These are phyloP conservation scores for Poeciliopsis gracilis DNA, from an alignment of 2,797 vertebrate genomes.

Conservation along the genomic window DNA sequence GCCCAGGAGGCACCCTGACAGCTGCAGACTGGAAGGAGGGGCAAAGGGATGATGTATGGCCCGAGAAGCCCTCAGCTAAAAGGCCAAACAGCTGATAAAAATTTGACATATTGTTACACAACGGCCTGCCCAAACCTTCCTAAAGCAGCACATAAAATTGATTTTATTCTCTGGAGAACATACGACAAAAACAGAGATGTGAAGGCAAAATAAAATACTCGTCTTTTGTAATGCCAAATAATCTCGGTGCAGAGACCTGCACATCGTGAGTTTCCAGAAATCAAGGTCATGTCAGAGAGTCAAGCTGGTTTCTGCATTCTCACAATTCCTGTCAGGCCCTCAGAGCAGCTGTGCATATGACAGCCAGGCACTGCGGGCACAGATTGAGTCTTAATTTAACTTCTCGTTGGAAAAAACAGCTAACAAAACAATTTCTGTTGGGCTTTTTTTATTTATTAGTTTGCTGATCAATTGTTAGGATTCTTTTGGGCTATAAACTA, in stretches of 20 bases:
- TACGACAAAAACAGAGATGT: conserved; percentile 25
- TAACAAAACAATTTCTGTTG: not conserved
- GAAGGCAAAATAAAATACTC: conserved; percentile 37
- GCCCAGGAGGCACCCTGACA: conserved; percentile 58
- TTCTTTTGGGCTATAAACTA: not conserved
- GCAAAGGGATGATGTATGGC: conserved; percentile 43
- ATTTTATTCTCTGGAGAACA: conserved; percentile 52
- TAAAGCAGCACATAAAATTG: conserved; percentile 36
- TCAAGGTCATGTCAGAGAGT: conserved; percentile 43
- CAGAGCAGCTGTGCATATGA: conserved; percentile 2
- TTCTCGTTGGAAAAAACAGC: not conserved
- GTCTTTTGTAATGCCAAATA: conserved; percentile 36
- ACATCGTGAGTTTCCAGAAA: conserved; percentile 30
- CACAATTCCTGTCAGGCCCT: conserved; percentile 19
- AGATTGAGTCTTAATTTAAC: conserved; percentile 39
- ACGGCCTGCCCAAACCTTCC: conserved; percentile 15
- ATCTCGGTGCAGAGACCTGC: conserved; percentile 22
- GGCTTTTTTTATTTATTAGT: not conserved
- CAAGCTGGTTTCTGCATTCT: conserved; percentile 17
- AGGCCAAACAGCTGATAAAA: conserved; percentile 55
- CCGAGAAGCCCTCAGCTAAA: conserved; percentile 38
- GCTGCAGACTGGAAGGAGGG: conserved; percentile 29
- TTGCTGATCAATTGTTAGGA: not conserved
- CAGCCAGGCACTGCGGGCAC: conserved; percentile 20
- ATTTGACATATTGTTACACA: conserved; percentile 46